Base-by-base conservation (phyloP, 2,113 vertebrate genomes). In the Halcyon senegalensis region DNA sequence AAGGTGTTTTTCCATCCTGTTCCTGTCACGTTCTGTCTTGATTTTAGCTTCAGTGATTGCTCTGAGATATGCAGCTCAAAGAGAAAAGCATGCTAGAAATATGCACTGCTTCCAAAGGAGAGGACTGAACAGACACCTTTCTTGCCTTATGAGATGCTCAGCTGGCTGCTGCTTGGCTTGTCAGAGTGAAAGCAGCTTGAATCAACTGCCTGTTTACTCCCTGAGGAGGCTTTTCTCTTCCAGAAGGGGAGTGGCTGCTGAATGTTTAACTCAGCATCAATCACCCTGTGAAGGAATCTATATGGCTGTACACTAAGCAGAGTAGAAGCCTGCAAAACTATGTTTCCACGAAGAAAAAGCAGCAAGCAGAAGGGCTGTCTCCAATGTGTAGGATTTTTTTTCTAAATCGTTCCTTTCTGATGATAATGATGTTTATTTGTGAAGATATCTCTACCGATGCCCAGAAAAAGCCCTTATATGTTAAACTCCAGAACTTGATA, bases 391-490 rank as follows among this genome's bases (percentile, higher is more conserved):
- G 31, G 13, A 43, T 31, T 78, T 27, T 82, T 23, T 0, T 10
- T 24, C 17, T 20, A 3, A 28, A 39, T 81, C 5, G 59, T 70
- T 93, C 25, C 31, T 89, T 86, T 86, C 51, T 63, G 43, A 51
- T 60, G 80, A 63, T 70, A 77, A 69, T 46, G 11, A 25, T 70
- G 31, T 55, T 93, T 95, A 74, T 77, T 95, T 92, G 51, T 69
- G 70, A 80, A 53, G n/a, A 74, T 44, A 23, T 83, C 25, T 93
- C n/a, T 69, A 24, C 50, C 58, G 20, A 83, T 94, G 59, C 44
- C 77, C 81, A 95, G 66, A 96, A 95, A 89, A 41, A 79, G 35
- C 44, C 84, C 78, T 55, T 86, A 86, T 80, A 77, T 90, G 75
- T 90, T 75, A 28, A 93, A 90, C 50, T 77, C 13, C 11, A 50